phyloP scores from a whole-genome alignment of 2,797 vertebrate species.

The Acestrorhynchus altus region DNA sequence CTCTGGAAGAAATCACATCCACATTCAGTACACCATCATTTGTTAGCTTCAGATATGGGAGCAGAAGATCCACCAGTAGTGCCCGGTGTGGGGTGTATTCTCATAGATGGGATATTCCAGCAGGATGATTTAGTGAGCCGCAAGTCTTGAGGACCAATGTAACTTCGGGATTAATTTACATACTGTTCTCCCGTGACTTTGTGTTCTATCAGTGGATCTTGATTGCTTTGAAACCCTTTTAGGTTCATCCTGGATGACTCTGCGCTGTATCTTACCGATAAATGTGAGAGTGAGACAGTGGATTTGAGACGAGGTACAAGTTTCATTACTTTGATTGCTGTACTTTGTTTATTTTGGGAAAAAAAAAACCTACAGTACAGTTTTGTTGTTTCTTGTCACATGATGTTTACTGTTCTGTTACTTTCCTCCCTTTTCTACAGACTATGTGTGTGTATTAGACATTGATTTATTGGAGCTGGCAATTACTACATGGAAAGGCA shows the following conservation, averaged over 20 bases:
- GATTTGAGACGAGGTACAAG: slow-evolving; percentile 87
- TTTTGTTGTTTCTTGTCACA: neutral
- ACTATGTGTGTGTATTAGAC: slow-evolving; percentile 91
- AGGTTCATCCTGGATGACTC: slow-evolving; percentile 95
- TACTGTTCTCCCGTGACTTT: no score
- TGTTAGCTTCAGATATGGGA: no score
- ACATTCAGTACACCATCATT: no score
- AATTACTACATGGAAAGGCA: slow-evolving; percentile 94
- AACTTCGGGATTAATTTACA: no score
- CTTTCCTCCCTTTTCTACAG: slow-evolving; percentile 64
- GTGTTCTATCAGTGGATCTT: neutral
- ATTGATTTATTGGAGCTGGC: slow-evolving; percentile 91
- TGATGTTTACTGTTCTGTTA: neutral
- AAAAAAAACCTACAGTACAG: no score
- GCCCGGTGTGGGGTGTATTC: no score
- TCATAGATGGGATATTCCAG: no score
- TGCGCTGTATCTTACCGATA: slow-evolving; percentile 91
- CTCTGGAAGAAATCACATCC: no score
- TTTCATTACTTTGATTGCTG: neutral
- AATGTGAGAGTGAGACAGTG: slow-evolving; percentile 85
- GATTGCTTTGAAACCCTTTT: slow-evolving; percentile 21
- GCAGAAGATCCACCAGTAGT: no score
- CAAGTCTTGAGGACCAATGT: no score
- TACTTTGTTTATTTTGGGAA: neutral
- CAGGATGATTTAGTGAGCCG: no score